Base-by-base conservation (phyloP, 2,113 vertebrate genomes). In the Bostrychus sinensis region DNA sequence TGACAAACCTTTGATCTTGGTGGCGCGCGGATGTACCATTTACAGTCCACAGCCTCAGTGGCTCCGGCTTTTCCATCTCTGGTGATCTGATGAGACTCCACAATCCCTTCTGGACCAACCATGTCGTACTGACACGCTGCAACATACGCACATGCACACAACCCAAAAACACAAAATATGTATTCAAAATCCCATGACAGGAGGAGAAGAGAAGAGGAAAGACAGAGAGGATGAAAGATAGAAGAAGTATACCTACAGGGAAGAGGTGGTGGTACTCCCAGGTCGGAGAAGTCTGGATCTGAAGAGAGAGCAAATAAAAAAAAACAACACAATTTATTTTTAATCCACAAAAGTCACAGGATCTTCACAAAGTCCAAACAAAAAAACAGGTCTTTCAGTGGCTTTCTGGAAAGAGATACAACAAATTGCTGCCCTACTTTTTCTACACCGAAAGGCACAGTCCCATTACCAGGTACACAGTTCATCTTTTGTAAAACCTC, bases 231-330 rank as follows among this genome's bases (percentile, higher is more conserved):
- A 30, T 41, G 25, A 56, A 38, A 37, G 66, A 86, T 71, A 75
- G 88, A 75, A 42, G 5, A 86, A 81, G 85, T 79, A 91, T 94
- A 97, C 96, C 90, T 92, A 99, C 97, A 94, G 93, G 97, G 95
- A 78, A 99, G 95, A 82, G 97, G 95, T 88, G 96, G 96, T 79
- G 96, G 94, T 86, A 94, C 91, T 0, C 96, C 97, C 84, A 97
- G 84, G 89, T 99, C 96, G 93, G 95, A 95, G 93, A 99, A 99
- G 92, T 99, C 97, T 23, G 97, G 95, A 94, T 99, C 97, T 99
- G 93, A 89, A 93, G 92, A 93, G 87, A 85, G 19, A 86, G 56
- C 48, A 82, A 51, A 26, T 1, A 45, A 41, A 20, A 50, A 13
- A 34, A 81, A 39, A 25, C 2, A 50, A 36, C 17, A 51, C 16